Evolutionary conservation across 2,113 vertebrate genomes (phyloP).

Genomic region (Camelus bactrianus): DNA sequence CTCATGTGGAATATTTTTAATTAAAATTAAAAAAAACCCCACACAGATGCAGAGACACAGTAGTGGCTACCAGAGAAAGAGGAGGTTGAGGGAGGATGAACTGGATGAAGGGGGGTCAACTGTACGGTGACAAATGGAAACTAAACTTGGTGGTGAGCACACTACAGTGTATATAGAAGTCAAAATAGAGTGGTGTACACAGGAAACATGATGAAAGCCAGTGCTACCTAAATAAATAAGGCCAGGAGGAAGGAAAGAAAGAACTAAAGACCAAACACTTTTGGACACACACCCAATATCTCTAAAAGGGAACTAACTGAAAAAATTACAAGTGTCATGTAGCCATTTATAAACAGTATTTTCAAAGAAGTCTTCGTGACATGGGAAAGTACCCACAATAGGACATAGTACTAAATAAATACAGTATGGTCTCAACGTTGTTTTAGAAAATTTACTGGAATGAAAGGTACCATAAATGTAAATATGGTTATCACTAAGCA

Average conservation of each 20-base stretch:
- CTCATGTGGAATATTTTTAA: neutral
- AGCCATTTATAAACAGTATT: constrained; percentile 8
- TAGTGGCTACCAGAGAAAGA: neutral
- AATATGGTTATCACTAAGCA: neutral
- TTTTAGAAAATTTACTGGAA: constrained; percentile 15
- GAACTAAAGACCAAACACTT: neutral
- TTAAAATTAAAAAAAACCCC: neutral
- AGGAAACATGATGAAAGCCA: neutral
- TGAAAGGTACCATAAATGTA: neutral
- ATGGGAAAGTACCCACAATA: neutral
- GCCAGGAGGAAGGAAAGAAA: neutral
- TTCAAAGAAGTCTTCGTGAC: neutral
- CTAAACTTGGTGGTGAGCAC: neutral
- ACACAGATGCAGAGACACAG: neutral
- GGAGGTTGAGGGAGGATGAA: neutral
- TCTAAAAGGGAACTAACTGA: neutral
- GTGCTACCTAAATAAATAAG: too few species aligned
- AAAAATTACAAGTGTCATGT: neutral
- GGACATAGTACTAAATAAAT: neutral
- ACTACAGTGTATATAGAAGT: neutral
- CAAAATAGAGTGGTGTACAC: neutral
- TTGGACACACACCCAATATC: neutral
- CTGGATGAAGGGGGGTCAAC: neutral
- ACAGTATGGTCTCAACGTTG: neutral
- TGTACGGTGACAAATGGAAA: neutral